Conservation (phyloP, 2,888 invertebrate species). For the Pherbina coryleti region DNA sequence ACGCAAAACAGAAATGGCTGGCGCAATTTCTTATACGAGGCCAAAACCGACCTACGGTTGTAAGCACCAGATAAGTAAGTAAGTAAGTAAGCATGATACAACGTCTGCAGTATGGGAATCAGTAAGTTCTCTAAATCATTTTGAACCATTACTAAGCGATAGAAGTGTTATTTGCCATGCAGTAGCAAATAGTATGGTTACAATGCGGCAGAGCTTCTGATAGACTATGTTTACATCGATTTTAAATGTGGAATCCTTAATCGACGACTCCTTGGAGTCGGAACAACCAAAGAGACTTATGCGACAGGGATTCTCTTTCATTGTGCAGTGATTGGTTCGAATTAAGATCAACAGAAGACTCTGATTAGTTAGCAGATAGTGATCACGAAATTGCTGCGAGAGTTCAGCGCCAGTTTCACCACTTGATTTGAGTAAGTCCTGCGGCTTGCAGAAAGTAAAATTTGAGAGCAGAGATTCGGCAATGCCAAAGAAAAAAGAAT, state of each 20-base stretch:
- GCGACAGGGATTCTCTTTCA: too few species aligned
- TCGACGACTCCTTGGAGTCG: conserved; percentile 82
- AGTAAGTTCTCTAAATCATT: conserved; percentile 84
- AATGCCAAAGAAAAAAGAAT: conserved; percentile 87
- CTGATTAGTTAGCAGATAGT: too few species aligned
- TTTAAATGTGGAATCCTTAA: conserved; percentile 73
- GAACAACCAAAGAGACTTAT: conserved; percentile 86
- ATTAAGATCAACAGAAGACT: too few species aligned
- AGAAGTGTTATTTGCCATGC: conserved; percentile 85
- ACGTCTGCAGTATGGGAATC: conserved; percentile 90
- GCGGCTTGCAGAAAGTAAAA: conserved; percentile 75
- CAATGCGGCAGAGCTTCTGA: conserved; percentile 83
- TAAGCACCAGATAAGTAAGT: too few species aligned
- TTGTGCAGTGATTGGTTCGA: too few species aligned
- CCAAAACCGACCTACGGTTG: too few species aligned
- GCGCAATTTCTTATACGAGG: too few species aligned
- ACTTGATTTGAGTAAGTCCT: conserved; percentile 68
- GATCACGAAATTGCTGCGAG: conserved; percentile 70
- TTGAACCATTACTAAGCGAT: conserved; percentile 79
- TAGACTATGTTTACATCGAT: conserved; percentile 82
- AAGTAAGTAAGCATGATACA: conserved; percentile 97
- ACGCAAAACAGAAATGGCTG: too few species aligned
- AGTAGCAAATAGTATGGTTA: conserved; percentile 92
- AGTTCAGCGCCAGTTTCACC: conserved; percentile 68
- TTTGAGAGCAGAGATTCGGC: conserved; percentile 82